These are phyloP conservation scores for Bothrops alternatus DNA, from an alignment of 2,797 vertebrate species.

Conservation along the genomic window DNA sequence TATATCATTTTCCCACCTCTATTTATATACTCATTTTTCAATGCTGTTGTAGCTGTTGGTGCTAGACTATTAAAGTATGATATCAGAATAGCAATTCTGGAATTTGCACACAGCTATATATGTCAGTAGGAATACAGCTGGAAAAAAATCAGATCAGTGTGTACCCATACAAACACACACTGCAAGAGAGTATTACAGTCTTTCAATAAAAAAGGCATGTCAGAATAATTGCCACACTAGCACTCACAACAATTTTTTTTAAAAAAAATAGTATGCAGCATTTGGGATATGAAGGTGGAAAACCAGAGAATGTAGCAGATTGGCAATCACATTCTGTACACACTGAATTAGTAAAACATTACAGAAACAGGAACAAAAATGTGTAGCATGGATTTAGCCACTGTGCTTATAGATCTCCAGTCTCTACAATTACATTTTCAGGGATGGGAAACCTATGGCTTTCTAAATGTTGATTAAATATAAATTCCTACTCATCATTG, in stretches of 20 bases:
- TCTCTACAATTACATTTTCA: background rate
- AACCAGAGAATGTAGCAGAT: background rate
- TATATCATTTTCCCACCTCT: background rate
- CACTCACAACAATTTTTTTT: background rate
- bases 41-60: background rate
- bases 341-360: background rate
- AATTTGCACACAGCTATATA: background rate
- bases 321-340: background rate
- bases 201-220: background rate
- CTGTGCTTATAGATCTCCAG: background rate
- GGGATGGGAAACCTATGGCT: background rate
- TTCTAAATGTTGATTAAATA: constrained; percentile 1
- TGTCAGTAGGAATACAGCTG: background rate
- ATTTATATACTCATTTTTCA: background rate
- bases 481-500: background rate
- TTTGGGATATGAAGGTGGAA: background rate
- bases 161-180: background rate
- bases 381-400: background rate
- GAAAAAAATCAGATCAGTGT: background rate
- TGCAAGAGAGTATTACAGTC: background rate
- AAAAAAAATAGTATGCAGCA: background rate
- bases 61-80: background rate
- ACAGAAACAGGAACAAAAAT: background rate
- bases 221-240: background rate
- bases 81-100: background rate